Base-by-base conservation (phyloP, 2,888 invertebrate genomes). In the Agonopterix subpropinquella region DNA sequence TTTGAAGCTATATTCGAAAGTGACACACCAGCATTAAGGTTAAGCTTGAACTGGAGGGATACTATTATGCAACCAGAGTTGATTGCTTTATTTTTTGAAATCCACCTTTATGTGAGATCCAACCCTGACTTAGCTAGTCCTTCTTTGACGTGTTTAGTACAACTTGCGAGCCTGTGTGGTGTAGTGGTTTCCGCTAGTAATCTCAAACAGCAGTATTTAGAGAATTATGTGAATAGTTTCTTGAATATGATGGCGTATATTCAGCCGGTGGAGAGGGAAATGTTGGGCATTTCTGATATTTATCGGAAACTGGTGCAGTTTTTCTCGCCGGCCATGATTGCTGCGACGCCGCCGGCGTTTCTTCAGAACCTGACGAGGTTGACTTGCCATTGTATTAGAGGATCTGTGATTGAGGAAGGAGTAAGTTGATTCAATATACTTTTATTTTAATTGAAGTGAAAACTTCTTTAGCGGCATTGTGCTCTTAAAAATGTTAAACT, bases 71-170 rank as follows among this genome's bases (percentile, higher is more conserved):
- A 95, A 65, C 92, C 94, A 2, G 90, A 91, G 55, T 83, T 96
- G 11, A 75, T 95, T 45, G 90, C 93, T n/a, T 76, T 96, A 41
- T 94, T 96, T 83, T 96, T 96, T 71, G 92, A 93, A 70, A 87
- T 95, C 37, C 96, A 96, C 77, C 92, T 93, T 90, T 94, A 95
- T 83, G 93, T 96, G 4, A 90, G 96, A 44, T 90, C 91, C 43
- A 92, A 93, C 68, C 92, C 93, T 15, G 92, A 93, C 43, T 85
- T 96, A 61, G 91, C 94, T 8, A 93, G 93, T 70, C 94, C 94
- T 54, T 93, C 95, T 0, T 80, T 97, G 50, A 94, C 92, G 47
- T 96, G 97, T 76, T 85, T 98, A 44, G 93, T 94, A 8, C 97
- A 97, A 72, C 80, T 97, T 51, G 88, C 87, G 5, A 86, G 87